A percentile compares a stretch with the other conserved stretches of the same genome.
These are phyloP conservation scores for Ibycter americanus DNA, from an alignment of 2,797 vertebrate genomes.

Conservation along the genomic window DNA sequence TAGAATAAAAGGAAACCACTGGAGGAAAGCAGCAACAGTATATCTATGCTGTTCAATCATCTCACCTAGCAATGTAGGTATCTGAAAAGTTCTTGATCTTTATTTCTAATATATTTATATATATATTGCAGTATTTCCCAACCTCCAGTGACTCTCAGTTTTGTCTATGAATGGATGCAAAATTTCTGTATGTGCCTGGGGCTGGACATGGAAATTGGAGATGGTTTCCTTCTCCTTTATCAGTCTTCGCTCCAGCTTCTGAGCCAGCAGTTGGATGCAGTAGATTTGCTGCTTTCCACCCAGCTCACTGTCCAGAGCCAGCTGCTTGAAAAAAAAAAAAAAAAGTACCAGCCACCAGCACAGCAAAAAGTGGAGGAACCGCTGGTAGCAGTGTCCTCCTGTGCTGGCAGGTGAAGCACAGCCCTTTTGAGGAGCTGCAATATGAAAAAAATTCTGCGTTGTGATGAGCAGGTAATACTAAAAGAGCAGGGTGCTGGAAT, in stretches of 20 bases:
- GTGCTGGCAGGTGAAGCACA: fast-evolving
- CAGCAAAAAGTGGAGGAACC: background rate
- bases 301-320: background rate
- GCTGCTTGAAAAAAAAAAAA: background rate
- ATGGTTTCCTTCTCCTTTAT: background rate
- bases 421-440: background rate
- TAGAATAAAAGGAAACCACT: background rate
- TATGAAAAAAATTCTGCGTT: background rate
- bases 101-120: background rate
- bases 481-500: background rate
- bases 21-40: background rate
- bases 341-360: background rate
- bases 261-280: background rate
- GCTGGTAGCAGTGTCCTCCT: background rate
- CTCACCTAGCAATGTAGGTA: background rate
- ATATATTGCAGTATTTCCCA: background rate
- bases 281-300: background rate
- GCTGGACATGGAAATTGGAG: background rate
- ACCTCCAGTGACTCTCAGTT: background rate
- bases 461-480: background rate
- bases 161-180: background rate
- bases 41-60: background rate
- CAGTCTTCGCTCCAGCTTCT: background rate
- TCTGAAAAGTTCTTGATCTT: background rate
- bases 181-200: background rate